These are phyloP conservation scores for Cremastobaeus sp. DNA, from an alignment of 2,888 invertebrate genomes.

Conservation along the genomic window DNA sequence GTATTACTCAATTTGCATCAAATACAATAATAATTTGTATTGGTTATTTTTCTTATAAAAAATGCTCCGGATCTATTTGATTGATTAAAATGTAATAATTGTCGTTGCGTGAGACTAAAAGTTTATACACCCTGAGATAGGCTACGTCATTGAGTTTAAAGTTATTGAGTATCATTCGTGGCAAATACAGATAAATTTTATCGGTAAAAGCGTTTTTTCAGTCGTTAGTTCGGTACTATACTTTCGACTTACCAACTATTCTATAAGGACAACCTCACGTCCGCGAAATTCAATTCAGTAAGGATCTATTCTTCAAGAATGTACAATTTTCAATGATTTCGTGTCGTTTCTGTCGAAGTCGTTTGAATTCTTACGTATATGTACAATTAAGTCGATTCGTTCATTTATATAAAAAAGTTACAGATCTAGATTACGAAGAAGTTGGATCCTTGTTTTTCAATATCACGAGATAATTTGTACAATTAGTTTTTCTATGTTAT, in stretches of 20 bases:
- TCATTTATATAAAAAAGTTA: slow-evolving; percentile 50
- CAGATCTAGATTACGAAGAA: slow-evolving; percentile 45
- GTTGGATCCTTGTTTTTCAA: slow-evolving; percentile 30
- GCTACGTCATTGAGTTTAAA: slow-evolving; percentile 74
- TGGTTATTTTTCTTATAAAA: too few relatives aligned
- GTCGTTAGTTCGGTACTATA: slow-evolving; percentile 68
- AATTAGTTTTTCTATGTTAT: slow-evolving; percentile 29
- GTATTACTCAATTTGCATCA: too few relatives aligned
- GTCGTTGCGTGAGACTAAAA: slow-evolving; percentile 26
- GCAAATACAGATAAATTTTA: slow-evolving; percentile 73
- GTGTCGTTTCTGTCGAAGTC: slow-evolving; percentile 24
- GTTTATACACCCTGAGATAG: slow-evolving; percentile 53
- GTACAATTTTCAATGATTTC: slow-evolving; percentile 55
- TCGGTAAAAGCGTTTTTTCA: slow-evolving; percentile 68
- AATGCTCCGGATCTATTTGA: too few relatives aligned
- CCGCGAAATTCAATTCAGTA: slow-evolving; percentile 38
- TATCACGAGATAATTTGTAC: slow-evolving; percentile 52
- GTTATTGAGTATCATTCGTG: slow-evolving; percentile 74
- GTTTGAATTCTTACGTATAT: slow-evolving; percentile 40
- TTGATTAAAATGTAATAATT: too few relatives aligned
- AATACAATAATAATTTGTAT: too few relatives aligned
- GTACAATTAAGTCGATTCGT: slow-evolving; percentile 46
- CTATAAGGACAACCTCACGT: slow-evolving; percentile 25
- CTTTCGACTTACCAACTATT: slow-evolving; percentile 48
- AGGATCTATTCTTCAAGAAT: slow-evolving; percentile 33